These are phyloP conservation scores for Microctonus brassicae DNA, from an alignment of 2,888 invertebrate species.

Conservation along the genomic window DNA sequence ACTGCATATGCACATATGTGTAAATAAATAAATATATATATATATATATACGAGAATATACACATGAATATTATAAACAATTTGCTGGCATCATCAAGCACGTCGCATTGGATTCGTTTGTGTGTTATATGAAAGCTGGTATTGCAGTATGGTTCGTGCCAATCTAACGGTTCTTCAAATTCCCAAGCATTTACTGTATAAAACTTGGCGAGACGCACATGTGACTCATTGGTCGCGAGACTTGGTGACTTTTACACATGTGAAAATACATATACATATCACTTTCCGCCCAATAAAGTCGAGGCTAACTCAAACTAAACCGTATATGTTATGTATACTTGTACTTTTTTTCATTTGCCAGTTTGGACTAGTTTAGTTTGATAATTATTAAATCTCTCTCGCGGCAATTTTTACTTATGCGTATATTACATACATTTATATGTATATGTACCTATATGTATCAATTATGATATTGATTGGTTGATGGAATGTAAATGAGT, in stretches of 20 bases:
- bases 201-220: conserved; percentile 6
- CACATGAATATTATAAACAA: background rate
- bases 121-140: background rate
- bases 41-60: background rate
- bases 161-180: conserved; percentile 15
- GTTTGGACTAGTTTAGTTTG: background rate
- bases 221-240: conserved; percentile 8
- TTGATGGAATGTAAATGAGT: background rate
- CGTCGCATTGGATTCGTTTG: background rate
- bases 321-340: background rate
- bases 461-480: background rate
- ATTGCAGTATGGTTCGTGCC: background rate
- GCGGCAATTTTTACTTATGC: too few relatives aligned
- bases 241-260: conserved; percentile 7
- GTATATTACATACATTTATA: background rate
- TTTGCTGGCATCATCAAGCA: background rate
- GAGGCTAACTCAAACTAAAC: background rate
- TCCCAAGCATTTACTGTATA: background rate
- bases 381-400: background rate
- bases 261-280: background rate
- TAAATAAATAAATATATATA: background rate
- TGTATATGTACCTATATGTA: background rate
- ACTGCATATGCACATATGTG: background rate
- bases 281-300: conserved; percentile 13
- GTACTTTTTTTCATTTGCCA: background rate